Percentiles rank a stretch among this genome's conserved stretches.
Evolutionary conservation across 2,797 vertebrate genomes (phyloP).

Genomic region (Aplochiton taeniatus): DNA sequence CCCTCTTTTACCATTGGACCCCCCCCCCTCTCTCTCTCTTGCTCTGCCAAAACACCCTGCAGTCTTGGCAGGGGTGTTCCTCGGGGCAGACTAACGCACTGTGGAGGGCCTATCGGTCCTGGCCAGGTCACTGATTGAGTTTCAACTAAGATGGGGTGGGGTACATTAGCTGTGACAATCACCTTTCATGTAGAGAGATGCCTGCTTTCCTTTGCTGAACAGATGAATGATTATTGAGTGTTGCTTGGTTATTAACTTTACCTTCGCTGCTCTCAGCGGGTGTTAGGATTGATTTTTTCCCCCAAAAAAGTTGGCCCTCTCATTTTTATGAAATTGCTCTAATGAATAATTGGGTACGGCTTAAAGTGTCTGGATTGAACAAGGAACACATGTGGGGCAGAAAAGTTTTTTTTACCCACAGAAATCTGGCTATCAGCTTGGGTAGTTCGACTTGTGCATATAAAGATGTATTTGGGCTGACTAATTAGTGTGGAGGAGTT

Average conservation of each 20-base stretch:
- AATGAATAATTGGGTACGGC: constrained; percentile 19
- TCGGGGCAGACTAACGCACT: constrained; percentile 13
- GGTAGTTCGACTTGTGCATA: neutral
- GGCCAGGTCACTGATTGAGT: constrained; percentile 4
- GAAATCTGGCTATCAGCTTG: no score
- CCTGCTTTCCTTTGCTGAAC: constrained; percentile 24
- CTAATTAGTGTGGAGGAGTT: neutral
- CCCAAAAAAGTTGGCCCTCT: constrained; percentile 21
- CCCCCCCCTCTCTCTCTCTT: neutral
- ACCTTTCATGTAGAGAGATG: neutral
- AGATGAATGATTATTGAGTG: constrained; percentile 34
- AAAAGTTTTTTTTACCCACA: neutral
- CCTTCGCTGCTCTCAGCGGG: constrained; percentile 17
- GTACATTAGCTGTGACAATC: constrained; percentile 14
- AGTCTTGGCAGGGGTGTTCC: constrained; percentile 17
- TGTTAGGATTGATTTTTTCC: constrained; percentile 34
- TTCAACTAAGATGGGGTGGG: neutral
- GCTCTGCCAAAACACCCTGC: constrained; percentile 13
- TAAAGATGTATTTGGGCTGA: neutral
- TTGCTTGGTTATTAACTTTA: constrained; percentile 33
- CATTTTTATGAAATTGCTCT: constrained; percentile 24
- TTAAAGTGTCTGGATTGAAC: neutral
- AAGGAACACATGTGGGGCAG: constrained; percentile 4
- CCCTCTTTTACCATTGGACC: neutral
- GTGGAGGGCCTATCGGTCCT: constrained; percentile 12